These are phyloP conservation scores for Apteryx mantelli DNA, from an alignment of 2,113 vertebrate species.

Conservation along the genomic window DNA sequence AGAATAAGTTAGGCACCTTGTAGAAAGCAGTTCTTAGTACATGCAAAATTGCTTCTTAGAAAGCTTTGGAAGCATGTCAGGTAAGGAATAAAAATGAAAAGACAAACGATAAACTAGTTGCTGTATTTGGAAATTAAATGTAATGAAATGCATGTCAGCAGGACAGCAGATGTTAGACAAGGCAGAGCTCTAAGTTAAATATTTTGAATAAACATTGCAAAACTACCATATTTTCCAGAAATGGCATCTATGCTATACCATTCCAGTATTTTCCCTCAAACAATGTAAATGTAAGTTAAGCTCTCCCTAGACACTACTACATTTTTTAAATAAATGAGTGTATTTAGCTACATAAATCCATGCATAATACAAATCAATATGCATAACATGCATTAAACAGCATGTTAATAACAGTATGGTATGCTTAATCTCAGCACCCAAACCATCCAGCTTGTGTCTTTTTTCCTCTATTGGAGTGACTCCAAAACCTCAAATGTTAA, in stretches of 20 bases:
- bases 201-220: not conserved
- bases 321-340: not conserved
- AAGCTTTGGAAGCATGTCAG: not conserved
- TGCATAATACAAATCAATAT: not conserved
- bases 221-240: not conserved
- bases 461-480: not conserved
- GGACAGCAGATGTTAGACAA: not conserved
- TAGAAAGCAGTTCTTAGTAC: not conserved
- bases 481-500: constrained; percentile 31
- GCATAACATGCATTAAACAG: not conserved
- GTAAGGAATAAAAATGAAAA: constrained; percentile 4
- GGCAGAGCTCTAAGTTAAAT: not conserved
- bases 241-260: no score
- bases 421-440: constrained; percentile 29
- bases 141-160: not conserved
- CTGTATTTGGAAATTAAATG: not conserved
- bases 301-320: not conserved
- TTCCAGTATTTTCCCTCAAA: not conserved
- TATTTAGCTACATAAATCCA: constrained; percentile 19
- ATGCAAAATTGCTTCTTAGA: not conserved
- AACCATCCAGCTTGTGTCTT: not conserved
- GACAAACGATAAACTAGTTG: not conserved
- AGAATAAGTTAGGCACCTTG: not conserved
- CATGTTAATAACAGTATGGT: not conserved
- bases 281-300: not conserved